Base-by-base conservation (phyloP, 2,113 vertebrate species). In the Silurus asotus region DNA sequence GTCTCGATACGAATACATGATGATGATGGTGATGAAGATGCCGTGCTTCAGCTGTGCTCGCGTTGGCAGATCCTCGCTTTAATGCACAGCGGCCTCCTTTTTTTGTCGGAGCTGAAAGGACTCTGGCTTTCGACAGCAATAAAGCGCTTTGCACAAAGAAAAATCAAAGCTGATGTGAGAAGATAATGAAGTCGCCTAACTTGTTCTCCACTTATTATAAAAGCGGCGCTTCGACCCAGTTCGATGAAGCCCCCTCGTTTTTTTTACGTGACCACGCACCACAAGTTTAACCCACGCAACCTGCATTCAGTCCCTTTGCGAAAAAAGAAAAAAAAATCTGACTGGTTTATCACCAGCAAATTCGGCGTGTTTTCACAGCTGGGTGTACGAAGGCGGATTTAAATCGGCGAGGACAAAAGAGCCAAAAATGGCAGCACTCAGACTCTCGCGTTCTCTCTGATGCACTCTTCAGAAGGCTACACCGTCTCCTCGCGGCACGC, bases 301-400 rank as follows among this genome's bases (percentile, higher is more conserved):
- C 81, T 61, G 70, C 65, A 48, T 81, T n/a, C 81, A 51, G 55
- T 70, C 45, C 37, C 61, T 81, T 49, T 70, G 81, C 86, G 67
- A 49, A 51, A 48, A 37, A 48, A 70, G 9, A 55, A 62, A n/a
- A 25, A 14, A 20, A 58, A 14, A 48, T 64, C 58, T n/a, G 74
- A 65, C 83, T 70, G 28, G 45, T 69, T 82, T 55, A 37, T 81
- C 45, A 72, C 13, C 51, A n/a, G 59, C 64, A 45, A 48, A 13
- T 87, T 87, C 77, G 13, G 61, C 48, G 49, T 6, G 13, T 59
- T 81, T 84, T 84, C 77, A 65, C 78, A 81, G 59, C 45, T 74
- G 64, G 82, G 67, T 49, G 84, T 79, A 80, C 56, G 88, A 86
- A 78, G 83, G 83, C 81, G 83, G 87, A 87, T 87, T 72, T 78